Conservation (phyloP, 2,113 vertebrate species). For the Zosterops japonicus region DNA sequence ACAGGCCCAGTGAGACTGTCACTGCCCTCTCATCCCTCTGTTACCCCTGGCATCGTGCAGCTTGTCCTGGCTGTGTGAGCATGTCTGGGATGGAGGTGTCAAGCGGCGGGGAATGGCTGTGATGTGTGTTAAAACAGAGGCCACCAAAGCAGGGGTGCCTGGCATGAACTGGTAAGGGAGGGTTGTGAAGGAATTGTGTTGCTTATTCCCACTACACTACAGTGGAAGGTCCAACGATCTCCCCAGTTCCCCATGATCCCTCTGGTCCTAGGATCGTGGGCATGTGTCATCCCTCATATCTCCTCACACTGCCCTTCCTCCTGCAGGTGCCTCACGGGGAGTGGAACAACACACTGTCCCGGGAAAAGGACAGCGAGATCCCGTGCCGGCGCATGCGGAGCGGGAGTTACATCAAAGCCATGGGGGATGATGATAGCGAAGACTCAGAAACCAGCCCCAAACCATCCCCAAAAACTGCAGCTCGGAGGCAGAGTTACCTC, state of each 20-base stretch:
- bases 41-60: not conserved
- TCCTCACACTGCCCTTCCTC: not conserved
- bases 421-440: constrained; percentile 97
- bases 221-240: not conserved
- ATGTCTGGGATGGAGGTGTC: not conserved
- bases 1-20: not conserved
- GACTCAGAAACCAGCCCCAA: constrained; percentile 95
- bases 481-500: constrained; percentile 98
- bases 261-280: not conserved
- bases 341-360: constrained; percentile 88
- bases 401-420: constrained; percentile 98
- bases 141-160: not conserved
- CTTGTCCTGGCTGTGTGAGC: not conserved
- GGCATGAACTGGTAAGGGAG: not conserved
- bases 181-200: not conserved
- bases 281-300: not conserved
- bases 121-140: constrained; percentile 2
- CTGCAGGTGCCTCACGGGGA: constrained; percentile 84
- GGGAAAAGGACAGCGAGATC: constrained; percentile 85
- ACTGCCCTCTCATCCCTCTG: not conserved
- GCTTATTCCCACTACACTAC: not conserved
- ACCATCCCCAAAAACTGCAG: constrained; percentile 93
- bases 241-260: not conserved
- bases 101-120: rapidly evolving
- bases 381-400: constrained; percentile 97